Evolutionary conservation across 2,888 invertebrate species (phyloP), one percentile per base, ranked within the genome.

Genomic region (Acanthosoma haemorrhoidale): DNA sequence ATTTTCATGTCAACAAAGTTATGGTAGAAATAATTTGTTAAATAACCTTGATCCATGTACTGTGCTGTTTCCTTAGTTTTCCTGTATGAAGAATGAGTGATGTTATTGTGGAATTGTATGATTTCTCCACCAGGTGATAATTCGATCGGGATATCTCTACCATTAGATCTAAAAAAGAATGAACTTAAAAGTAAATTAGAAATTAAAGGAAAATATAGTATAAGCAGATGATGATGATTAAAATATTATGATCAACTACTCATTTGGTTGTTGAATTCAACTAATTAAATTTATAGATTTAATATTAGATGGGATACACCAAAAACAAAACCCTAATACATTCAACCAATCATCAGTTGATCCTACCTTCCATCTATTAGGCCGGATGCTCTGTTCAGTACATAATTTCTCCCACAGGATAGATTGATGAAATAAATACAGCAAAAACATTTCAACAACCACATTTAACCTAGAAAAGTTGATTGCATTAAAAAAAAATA

Each of bases 81-180:
- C 4, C 64, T 38, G 21, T 29, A 31, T 4, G 15, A 25, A 13
- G 68, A 57, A 11, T 18, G 16, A 1, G 18, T n/a, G n/a, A 68
- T 3, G 3, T 18, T 13, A n/a, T 57, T 32, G 21, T 68, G 68
- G 6, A 51, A 51, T 34, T 13, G 9, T 25, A 25, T 13, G 3
- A 68, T 31, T 36, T 68, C 68, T 31, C 34, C 9, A 18, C 68
- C 68, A 8, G 34, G n/a, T 18, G 32, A 51, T n/a, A 41, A 32
- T 2, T 68, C 68, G 16, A 68, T 36, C 4, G 68, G 68, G 25
- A 68, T 57, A 31, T 68, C 68, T 57, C 36, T 68, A 9, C 68
- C 68, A 15, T 68, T 68, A 11, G 43, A 3, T 25, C 68, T 68
- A 43, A 32, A 2, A 3, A 32, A 25, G 5, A 61, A 36, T 9